These are phyloP conservation scores for Anoplolepis gracilipes DNA, from an alignment of 1,140 invertebrate species.

Conservation along the genomic window DNA sequence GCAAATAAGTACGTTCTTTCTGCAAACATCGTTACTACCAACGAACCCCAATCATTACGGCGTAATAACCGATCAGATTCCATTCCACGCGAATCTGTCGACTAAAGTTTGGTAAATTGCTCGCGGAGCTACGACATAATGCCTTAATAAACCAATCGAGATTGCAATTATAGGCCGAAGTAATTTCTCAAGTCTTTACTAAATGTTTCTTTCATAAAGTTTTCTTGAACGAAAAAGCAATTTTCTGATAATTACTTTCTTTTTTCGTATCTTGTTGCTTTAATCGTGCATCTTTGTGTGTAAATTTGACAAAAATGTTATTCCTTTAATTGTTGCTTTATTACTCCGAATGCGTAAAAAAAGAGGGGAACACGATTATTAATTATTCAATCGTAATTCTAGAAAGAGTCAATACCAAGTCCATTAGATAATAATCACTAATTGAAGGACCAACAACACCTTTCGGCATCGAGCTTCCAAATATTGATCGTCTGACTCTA, in stretches of 20 bases:
- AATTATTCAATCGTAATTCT: background rate
- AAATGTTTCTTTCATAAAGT: background rate
- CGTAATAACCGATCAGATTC: slow-evolving; percentile 7
- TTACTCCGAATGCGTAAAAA: background rate
- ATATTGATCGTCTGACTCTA: background rate
- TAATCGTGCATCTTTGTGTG: too few relatives aligned
- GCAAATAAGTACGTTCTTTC: slow-evolving; percentile 41
- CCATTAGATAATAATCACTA: background rate
- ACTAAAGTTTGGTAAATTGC: background rate
- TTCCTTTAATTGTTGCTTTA: too few relatives aligned
- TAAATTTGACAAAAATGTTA: background rate
- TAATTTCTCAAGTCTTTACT: background rate
- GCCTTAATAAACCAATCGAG: background rate
- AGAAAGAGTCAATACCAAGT: background rate
- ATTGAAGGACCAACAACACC: background rate
- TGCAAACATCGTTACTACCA: slow-evolving; percentile 18
- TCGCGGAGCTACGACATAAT: background rate
- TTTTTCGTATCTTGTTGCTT: background rate
- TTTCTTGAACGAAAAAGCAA: background rate
- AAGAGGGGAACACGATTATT: background rate
- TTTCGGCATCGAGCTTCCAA: background rate
- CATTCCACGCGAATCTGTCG: slow-evolving; percentile 5
- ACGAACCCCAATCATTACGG: background rate
- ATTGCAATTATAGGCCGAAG: background rate
- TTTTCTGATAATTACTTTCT: background rate